These are phyloP conservation scores for Pseudotriccus pelzelni DNA, from an alignment of 2,797 vertebrate genomes.

Conservation along the genomic window DNA sequence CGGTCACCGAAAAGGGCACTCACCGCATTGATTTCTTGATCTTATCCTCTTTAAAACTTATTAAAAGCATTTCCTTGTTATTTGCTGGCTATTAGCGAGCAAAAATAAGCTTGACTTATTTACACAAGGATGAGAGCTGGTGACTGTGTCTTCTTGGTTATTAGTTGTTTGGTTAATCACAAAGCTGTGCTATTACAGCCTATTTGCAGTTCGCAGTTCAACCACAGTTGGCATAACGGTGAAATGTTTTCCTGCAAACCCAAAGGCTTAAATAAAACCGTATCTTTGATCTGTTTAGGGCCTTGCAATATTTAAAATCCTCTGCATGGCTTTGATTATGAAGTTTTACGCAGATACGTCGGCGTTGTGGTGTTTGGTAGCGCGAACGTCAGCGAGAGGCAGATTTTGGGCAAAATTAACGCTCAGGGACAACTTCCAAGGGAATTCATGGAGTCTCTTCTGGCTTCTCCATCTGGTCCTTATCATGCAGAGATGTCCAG, in stretches of 20 bases:
- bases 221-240: constrained; percentile 2
- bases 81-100: constrained; percentile 13
- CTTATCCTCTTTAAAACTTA: constrained; percentile 64
- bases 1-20: constrained; percentile 40
- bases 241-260: constrained; percentile 43
- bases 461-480: constrained; percentile 71
- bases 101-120: constrained; percentile 64
- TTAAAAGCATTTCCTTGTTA: constrained; percentile 62
- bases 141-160: constrained; percentile 34
- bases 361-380: constrained; percentile 36
- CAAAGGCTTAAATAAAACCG: constrained; percentile 46
- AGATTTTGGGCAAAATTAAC: constrained; percentile 62
- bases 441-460: constrained; percentile 59
- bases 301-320: constrained; percentile 39
- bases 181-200: constrained; percentile 42
- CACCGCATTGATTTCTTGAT: constrained; percentile 33
- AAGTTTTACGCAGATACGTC: constrained; percentile 44
- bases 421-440: constrained; percentile 56
- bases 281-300: constrained; percentile 63
- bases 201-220: constrained; percentile 39
- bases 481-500: constrained; percentile 61
- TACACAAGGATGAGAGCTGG: constrained; percentile 49
- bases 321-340: constrained; percentile 51
- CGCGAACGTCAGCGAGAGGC: constrained; percentile 31
- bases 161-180: constrained; percentile 64